These are phyloP conservation scores for Aulostomus chinensis DNA, from an alignment of 2,797 vertebrate species.

Conservation along the genomic window DNA sequence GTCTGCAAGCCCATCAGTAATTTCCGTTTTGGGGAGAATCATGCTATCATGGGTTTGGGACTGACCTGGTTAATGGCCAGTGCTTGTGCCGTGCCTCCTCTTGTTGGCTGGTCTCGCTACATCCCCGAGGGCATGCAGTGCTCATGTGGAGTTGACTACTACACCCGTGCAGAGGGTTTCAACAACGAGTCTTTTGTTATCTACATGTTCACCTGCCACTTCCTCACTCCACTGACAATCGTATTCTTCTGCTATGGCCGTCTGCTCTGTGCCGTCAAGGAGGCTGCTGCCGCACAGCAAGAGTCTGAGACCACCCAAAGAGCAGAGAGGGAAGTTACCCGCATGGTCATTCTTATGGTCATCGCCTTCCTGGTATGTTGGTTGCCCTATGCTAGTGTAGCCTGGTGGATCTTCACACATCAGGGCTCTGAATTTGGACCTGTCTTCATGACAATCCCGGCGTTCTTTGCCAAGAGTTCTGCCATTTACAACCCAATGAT, in stretches of 20 bases:
- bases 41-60: slow-evolving; percentile 90
- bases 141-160: slow-evolving; percentile 96
- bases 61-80: slow-evolving; percentile 89
- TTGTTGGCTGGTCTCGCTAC: slow-evolving; percentile 95
- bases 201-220: slow-evolving; percentile 95
- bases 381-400: slow-evolving; percentile 87
- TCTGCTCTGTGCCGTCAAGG: slow-evolving; percentile 94
- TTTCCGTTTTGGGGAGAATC: slow-evolving; percentile 94
- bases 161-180: slow-evolving; percentile 90
- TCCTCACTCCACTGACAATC: slow-evolving; percentile 68
- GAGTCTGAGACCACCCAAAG: slow-evolving; percentile 98
- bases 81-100: slow-evolving; percentile 86
- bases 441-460: slow-evolving; percentile 91
- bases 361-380: slow-evolving; percentile 90
- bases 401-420: slow-evolving; percentile 92
- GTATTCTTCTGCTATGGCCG: slow-evolving; percentile 97
- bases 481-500: slow-evolving; percentile 95
- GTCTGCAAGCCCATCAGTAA: slow-evolving; percentile 98
- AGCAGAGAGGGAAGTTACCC: slow-evolving; percentile 95
- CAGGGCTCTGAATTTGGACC: slow-evolving; percentile 93
- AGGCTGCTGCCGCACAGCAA: slow-evolving; percentile 95
- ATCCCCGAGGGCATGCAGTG: slow-evolving; percentile 97
- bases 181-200: slow-evolving; percentile 96
- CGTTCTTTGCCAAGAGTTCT: slow-evolving; percentile 94
- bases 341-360: slow-evolving; percentile 97